These are phyloP conservation scores for Gorsachius goisagi DNA, from an alignment of 2,113 vertebrate genomes.

Conservation along the genomic window DNA sequence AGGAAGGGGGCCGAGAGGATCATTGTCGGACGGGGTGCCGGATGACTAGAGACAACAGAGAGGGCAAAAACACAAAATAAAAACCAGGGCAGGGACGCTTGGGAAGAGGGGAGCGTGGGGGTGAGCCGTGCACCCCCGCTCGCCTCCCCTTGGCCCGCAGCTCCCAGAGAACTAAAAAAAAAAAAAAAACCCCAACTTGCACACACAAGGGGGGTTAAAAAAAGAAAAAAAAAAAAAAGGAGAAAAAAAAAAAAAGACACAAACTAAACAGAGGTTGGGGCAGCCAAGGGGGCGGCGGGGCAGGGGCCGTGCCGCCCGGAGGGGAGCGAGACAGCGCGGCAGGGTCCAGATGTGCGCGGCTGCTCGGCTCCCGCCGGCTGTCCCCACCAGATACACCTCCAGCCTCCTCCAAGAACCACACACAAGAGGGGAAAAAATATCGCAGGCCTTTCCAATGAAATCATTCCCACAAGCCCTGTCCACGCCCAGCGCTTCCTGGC, in stretches of 20 bases:
- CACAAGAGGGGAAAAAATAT: conserved; percentile 84
- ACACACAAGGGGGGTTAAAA: not conserved
- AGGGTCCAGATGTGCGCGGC: conserved; percentile 43
- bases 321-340: not conserved
- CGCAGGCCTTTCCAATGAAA: conserved; percentile 95
- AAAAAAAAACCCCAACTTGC: not conserved
- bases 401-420: conserved; percentile 91
- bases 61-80: conserved; percentile 64
- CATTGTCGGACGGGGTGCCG: conserved; percentile 86
- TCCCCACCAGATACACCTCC: conserved; percentile 74
- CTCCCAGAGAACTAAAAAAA: not conserved
- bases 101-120: not conserved
- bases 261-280: not conserved
- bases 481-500: conserved; percentile 86
- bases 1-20: conserved; percentile 91
- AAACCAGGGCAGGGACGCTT: not conserved
- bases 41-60: conserved; percentile 84
- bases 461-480: conserved; percentile 89
- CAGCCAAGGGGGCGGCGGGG: not conserved
- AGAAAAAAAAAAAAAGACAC: not conserved
- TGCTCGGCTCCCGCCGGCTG: conserved; percentile 55
- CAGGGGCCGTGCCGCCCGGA: not conserved
- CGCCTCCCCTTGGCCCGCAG: not conserved
- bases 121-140: not conserved
- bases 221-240: not conserved